These are phyloP conservation scores for Anguilla marmorata DNA, from an alignment of 2,797 vertebrate genomes.

Conservation along the genomic window DNA sequence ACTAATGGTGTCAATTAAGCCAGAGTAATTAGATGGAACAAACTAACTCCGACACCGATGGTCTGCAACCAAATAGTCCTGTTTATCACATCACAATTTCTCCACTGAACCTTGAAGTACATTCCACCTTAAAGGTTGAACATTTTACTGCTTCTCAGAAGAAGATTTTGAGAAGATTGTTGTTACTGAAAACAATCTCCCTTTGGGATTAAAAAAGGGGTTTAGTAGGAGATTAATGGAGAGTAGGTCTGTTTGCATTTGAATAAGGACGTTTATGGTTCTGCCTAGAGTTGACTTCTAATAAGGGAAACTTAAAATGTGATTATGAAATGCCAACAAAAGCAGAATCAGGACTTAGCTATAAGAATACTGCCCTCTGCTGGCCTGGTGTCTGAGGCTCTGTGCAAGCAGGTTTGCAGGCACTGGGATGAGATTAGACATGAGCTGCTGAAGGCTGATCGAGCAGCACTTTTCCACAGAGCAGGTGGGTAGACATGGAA, in stretches of 20 bases:
- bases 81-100: neutral
- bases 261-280: neutral
- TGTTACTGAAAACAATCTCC: neutral
- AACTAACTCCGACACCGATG: neutral
- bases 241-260: neutral
- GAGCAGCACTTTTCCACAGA: neutral
- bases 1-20: neutral
- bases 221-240: neutral
- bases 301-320: neutral
- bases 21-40: neutral
- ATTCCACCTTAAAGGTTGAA: neutral
- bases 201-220: neutral
- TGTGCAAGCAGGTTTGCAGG: neutral
- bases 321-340: neutral
- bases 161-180: neutral
- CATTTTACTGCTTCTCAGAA: neutral
- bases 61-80: neutral
- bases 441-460: neutral
- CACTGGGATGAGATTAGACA: neutral
- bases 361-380: constrained; percentile 12
- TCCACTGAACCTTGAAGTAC: neutral
- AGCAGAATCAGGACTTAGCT: neutral
- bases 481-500: neutral
- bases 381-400: neutral
- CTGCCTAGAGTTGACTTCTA: neutral